Percentiles rank a stretch among this genome's conserved stretches.
These are phyloP conservation scores for Chelonia mydas DNA, from an alignment of 2,797 vertebrate species.

Conservation along the genomic window DNA sequence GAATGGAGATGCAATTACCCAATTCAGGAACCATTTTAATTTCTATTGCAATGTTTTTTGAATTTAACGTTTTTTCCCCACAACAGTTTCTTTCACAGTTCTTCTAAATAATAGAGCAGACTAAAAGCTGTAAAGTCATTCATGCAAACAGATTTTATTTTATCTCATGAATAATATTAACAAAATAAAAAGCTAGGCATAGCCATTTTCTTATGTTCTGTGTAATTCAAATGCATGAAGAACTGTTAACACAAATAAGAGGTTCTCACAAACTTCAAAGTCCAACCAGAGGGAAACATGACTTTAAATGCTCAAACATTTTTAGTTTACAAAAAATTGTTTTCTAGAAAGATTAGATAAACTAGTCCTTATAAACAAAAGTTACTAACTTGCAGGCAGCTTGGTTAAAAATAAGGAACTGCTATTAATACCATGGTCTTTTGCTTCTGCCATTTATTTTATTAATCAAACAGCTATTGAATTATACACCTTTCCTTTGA, in stretches of 20 bases:
- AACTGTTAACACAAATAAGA: not conserved
- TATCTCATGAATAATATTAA: not conserved
- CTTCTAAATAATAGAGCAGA: not conserved
- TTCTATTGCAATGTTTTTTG: not conserved
- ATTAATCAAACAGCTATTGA: slow-evolving; percentile 30
- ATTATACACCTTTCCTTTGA: not conserved
- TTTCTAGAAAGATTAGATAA: not conserved
- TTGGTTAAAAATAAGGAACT: not conserved
- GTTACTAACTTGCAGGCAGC: not conserved
- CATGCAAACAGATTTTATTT: not conserved
- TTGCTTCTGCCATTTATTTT: not conserved
- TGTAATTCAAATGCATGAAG: slow-evolving; percentile 2
- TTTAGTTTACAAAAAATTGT: not conserved
- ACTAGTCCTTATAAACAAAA: not conserved
- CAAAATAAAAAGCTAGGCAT: slow-evolving; percentile 27
- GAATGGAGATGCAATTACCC: not conserved
- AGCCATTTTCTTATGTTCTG: slow-evolving; percentile 27
- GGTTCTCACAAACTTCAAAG: not conserved
- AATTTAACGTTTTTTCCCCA: not conserved
- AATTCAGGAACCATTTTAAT: not conserved
- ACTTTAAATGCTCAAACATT: not conserved
- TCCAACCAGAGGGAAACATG: not conserved
- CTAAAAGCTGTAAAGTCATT: not conserved
- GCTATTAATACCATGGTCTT: not conserved
- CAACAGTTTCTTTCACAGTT: not conserved